Evolutionary conservation across 2,113 vertebrate species (phyloP), one percentile per base, ranked within the genome.

Genomic region (Aegithalos caudatus): DNA sequence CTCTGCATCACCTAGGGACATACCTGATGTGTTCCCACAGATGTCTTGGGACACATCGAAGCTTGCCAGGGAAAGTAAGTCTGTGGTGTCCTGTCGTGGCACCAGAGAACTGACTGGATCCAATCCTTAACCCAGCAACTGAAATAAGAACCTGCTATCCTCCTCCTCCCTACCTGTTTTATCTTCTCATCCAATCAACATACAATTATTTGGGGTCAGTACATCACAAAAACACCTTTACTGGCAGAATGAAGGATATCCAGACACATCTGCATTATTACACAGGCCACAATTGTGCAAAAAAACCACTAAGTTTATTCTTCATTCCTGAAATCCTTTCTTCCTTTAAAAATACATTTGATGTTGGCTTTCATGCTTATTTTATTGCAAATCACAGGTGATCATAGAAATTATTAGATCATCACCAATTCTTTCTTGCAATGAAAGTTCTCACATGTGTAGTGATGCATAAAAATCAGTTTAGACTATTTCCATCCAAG

Each of bases 11-110:
- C 20, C 33, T 50, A 22, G 16, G 27, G 12, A 64, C 50, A 94
- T 42, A 56, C 8, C 21, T 0, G 1, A 77, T 0, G 0, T 11
- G 7, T 21, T 71, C 28, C 24, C n/a, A 81, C 33, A 54, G 17
- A 60, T 56, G 25, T 38, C 51, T 27, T 62, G 24, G 47, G 33
- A 57, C 23, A 48, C 10, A 86, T 35, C 38, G 25, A 80, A 17
- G 33, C 14, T 62, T 53, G 7, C 20, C 24, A 77, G 58, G 62
- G 28, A 95, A 38, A 70, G n/a, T 24, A 83, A 83, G 66, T 18
- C 15, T 4, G 0, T 21, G 12, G 23, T 29, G 12, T 45, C 33
- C 51, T 70, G 27, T 51, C 33, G 47, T 16, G 47, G 11, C 33
- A 22, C 19, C 40, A 67, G 22, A 70, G 62, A 86, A 48, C 12